Percentiles rank a stretch among this genome's conserved stretches.
phyloP scores from a whole-genome alignment of 1,140 invertebrate species.

The Drosophila bifasciata region DNA sequence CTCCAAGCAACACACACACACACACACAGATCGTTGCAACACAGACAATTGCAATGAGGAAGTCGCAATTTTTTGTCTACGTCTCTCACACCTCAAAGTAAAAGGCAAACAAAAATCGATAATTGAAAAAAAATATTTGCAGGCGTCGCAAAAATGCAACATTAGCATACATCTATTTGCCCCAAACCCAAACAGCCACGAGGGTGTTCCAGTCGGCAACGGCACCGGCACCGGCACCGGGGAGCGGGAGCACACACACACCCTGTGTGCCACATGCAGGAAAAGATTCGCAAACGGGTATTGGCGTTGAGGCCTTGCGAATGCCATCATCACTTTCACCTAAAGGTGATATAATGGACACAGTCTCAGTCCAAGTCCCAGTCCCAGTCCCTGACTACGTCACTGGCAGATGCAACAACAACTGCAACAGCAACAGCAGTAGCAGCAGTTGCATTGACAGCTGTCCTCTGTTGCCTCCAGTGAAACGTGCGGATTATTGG shows the following conservation, averaged over 20 bases:
- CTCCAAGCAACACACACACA: slow-evolving; percentile 8
- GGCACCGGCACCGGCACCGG: no score
- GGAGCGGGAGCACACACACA: slow-evolving; percentile 21
- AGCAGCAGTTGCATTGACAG: slow-evolving; percentile 28
- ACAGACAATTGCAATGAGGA: slow-evolving; percentile 62
- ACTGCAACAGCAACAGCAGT: slow-evolving; percentile 36
- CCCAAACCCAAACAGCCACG: slow-evolving; percentile 4
- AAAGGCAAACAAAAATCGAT: slow-evolving; percentile 71
- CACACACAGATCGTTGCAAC: background rate
- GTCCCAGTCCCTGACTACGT: slow-evolving; percentile 25
- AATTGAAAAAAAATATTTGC: slow-evolving; percentile 76
- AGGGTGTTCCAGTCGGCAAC: slow-evolving; percentile 34
- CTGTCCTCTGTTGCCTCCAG: slow-evolving; percentile 9
- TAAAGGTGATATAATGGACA: slow-evolving; percentile 78
- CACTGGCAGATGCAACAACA: slow-evolving; percentile 14
- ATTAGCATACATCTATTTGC: slow-evolving; percentile 62
- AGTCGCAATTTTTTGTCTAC: slow-evolving; percentile 37
- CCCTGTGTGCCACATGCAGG: slow-evolving; percentile 58
- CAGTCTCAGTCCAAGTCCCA: slow-evolving; percentile 50
- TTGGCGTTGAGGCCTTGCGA: slow-evolving; percentile 38
- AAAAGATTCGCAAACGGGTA: slow-evolving; percentile 75
- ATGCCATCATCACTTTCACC: slow-evolving; percentile 82
- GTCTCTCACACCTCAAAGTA: slow-evolving; percentile 34
- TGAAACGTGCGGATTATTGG: background rate
- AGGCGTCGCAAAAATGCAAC: slow-evolving; percentile 44